A percentile compares a stretch with the other conserved stretches of the same genome.
These are phyloP conservation scores for Camptogramma bilineatum DNA, from an alignment of 2,888 invertebrate genomes.

Conservation along the genomic window DNA sequence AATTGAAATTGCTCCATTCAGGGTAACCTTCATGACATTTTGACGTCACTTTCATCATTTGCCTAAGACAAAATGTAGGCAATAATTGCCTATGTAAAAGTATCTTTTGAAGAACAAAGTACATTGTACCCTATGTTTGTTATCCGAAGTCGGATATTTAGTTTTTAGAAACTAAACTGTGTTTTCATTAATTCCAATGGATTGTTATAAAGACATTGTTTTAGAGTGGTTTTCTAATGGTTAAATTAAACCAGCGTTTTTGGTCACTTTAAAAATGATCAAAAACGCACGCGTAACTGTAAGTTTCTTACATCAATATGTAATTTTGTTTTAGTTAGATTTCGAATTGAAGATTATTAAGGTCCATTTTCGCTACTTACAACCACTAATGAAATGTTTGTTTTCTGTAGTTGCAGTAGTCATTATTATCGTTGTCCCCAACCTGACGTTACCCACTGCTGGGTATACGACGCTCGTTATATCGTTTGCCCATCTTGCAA, in stretches of 20 bases:
- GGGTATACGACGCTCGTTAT: no score
- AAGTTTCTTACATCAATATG: neutral
- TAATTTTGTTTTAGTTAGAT: no score
- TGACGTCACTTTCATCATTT: neutral
- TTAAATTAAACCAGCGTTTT: neutral
- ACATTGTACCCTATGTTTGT: neutral
- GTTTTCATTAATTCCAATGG: neutral
- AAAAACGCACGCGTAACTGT: neutral
- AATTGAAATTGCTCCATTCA: neutral
- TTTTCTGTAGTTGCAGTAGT: no score
- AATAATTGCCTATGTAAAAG: neutral
- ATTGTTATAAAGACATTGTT: slow-evolving; percentile 22
- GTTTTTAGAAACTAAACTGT: slow-evolving; percentile 3
- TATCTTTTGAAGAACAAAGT: neutral
- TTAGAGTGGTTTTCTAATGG: slow-evolving; percentile 14
- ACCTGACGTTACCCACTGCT: no score
- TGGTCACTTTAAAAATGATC: no score
- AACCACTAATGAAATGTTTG: no score
- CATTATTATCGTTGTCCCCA: no score
- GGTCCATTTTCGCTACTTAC: no score
- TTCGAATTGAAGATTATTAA: no score
- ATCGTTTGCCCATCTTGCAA: no score
- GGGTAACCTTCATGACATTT: neutral
- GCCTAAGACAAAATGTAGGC: neutral
- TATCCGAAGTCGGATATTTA: neutral